phyloP scores from a whole-genome alignment of 2,888 invertebrate species.

The Latrodectus hesperus region DNA sequence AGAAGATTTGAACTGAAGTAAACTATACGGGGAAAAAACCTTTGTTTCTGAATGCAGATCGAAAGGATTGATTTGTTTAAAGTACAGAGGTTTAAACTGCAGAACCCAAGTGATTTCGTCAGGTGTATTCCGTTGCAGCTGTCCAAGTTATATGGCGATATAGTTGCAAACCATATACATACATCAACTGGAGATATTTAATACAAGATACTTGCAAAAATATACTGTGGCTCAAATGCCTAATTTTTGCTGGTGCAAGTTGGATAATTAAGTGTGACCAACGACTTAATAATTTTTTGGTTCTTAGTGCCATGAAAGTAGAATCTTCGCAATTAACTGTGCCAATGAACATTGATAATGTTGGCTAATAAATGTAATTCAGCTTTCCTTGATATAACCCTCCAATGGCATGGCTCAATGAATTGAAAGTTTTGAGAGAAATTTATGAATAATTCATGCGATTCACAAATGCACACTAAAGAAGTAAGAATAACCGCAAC shows the following conservation, averaged over 20 bases:
- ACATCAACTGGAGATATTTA: constrained; percentile 1
- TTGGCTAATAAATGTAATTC: constrained; percentile 58
- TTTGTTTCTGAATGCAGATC: constrained; percentile 36
- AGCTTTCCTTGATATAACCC: constrained; percentile 39
- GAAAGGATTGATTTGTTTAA: constrained; percentile 26
- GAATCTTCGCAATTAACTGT: constrained; percentile 46
- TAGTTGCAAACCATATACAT: constrained; percentile 6
- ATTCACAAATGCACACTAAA: no score
- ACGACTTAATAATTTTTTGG: constrained; percentile 54
- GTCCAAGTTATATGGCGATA: constrained; percentile 36
- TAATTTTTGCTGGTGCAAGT: constrained; percentile 43
- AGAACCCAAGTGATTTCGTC: constrained; percentile 31
- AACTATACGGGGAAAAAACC: constrained; percentile 18
- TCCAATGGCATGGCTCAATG: constrained; percentile 39
- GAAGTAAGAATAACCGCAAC: no score
- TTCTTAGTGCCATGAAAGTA: constrained; percentile 62
- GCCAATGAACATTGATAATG: constrained; percentile 44
- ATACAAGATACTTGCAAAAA: constrained; percentile 23
- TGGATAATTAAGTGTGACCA: constrained; percentile 45
- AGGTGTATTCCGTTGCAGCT: constrained; percentile 69
- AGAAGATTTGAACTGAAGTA: constrained; percentile 32
- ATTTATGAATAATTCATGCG: no score
- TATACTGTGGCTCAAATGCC: constrained; percentile 45
- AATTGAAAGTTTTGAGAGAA: no score
- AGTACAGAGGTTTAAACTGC: constrained; percentile 59